phyloP scores from a whole-genome alignment of 2,113 vertebrate species.

The Beaufortia kweichowensis region DNA sequence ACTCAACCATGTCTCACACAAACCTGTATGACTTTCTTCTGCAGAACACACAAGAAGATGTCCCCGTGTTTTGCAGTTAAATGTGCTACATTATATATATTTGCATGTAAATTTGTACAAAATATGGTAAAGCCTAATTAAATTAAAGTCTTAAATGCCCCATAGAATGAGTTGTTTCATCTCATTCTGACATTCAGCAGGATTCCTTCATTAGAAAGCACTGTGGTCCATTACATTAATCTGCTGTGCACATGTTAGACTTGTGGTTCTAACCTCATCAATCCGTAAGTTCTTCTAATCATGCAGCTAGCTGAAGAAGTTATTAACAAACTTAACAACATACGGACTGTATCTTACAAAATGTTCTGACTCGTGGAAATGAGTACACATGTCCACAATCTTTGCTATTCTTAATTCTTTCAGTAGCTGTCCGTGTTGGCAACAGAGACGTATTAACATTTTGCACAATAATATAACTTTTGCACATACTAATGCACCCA shows the following conservation, averaged over 20 bases:
- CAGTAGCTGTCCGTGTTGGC: too few relatives aligned
- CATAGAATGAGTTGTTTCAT: slow-evolving; percentile 7
- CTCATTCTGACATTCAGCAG: slow-evolving; percentile 19
- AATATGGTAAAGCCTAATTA: not conserved
- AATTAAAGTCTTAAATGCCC: not conserved
- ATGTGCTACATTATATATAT: not conserved
- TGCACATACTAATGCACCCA: not conserved
- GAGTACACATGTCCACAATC: too few relatives aligned
- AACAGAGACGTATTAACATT: too few relatives aligned
- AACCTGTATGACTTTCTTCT: too few relatives aligned
- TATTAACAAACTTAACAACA: slow-evolving; percentile 49
- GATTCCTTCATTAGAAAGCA: slow-evolving; percentile 44
- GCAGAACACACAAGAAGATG: too few relatives aligned
- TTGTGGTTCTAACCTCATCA: slow-evolving; percentile 63
- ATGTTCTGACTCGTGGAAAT: slow-evolving; percentile 6
- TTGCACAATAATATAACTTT: too few relatives aligned
- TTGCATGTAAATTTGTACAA: not conserved
- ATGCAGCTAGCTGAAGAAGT: slow-evolving; percentile 56
- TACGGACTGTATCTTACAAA: slow-evolving; percentile 28
- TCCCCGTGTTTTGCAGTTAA: not conserved
- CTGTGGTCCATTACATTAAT: slow-evolving; percentile 47
- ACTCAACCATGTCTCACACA: too few relatives aligned
- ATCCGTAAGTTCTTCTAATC: slow-evolving; percentile 59
- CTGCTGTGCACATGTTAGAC: slow-evolving; percentile 65
- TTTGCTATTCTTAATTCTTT: too few relatives aligned